Conservation (phyloP, 1,140 invertebrate species). For the Trachymyrmex cornetzi region DNA sequence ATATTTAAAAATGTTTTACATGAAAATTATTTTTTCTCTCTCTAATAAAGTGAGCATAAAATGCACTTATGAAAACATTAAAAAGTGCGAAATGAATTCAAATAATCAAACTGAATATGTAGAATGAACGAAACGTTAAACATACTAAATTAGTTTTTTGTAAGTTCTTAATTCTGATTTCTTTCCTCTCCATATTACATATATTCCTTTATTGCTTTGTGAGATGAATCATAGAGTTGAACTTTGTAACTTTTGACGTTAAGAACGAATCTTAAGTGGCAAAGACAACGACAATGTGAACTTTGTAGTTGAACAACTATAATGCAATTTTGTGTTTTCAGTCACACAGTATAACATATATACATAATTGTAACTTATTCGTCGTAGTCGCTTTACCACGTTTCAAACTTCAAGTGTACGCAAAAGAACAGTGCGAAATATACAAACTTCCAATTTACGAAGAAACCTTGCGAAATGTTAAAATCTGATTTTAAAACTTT, state of each 20-base stretch:
- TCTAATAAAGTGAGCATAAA: background rate
- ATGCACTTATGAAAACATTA: background rate
- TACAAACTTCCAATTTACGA: background rate
- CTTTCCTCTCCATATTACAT: background rate
- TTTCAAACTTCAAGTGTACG: background rate
- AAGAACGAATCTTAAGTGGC: slow-evolving; percentile 13
- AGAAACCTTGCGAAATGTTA: too few relatives aligned
- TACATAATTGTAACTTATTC: slow-evolving; percentile 21
- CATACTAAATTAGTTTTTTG: background rate
- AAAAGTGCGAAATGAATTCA: background rate
- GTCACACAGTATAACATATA: background rate
- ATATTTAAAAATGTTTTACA: slow-evolving; percentile 3
- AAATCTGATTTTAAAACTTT: too few relatives aligned
- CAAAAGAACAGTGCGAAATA: background rate
- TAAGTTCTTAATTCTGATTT: background rate
- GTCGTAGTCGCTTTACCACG: background rate
- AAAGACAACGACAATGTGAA: background rate
- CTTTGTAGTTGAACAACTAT: background rate
- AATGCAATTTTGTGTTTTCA: slow-evolving; percentile 35
- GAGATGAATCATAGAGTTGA: background rate
- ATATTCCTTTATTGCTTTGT: background rate
- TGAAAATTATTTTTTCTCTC: background rate
- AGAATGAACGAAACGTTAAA: background rate
- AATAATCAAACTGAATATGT: background rate
- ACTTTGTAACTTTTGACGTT: slow-evolving; percentile 15